phyloP scores from a whole-genome alignment of 2,797 vertebrate genomes.

The Epinephelus coioides region DNA sequence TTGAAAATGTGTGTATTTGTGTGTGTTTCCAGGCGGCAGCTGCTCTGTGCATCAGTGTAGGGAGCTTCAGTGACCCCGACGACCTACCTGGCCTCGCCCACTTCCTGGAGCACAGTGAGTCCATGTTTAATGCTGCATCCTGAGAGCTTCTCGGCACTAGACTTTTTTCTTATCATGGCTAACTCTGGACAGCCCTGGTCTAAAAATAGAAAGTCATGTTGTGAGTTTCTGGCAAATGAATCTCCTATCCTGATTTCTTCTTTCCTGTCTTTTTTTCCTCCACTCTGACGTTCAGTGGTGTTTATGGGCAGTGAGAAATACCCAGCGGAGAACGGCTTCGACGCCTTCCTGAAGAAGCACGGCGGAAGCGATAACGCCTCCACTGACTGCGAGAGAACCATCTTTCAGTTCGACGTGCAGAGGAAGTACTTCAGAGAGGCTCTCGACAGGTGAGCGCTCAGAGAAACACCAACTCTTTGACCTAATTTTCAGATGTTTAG shows the following conservation, averaged over 20 bases:
- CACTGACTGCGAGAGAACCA: constrained; percentile 96
- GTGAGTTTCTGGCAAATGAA: background rate
- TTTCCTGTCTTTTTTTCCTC: background rate
- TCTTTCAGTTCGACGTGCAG: constrained; percentile 97
- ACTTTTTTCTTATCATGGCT: too few species aligned
- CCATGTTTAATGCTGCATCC: background rate
- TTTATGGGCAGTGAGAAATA: constrained; percentile 99
- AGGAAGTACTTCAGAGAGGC: constrained; percentile 94
- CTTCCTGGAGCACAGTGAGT: constrained; percentile 98
- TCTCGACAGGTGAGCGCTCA: constrained; percentile 90
- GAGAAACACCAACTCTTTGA: background rate
- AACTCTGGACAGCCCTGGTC: too few species aligned
- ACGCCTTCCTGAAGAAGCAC: constrained; percentile 96
- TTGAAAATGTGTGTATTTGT: background rate
- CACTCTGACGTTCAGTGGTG: constrained; percentile 88
- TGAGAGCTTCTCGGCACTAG: background rate
- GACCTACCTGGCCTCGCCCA: constrained; percentile 97
- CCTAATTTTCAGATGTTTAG: background rate
- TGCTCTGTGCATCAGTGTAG: constrained; percentile 93
- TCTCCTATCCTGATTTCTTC: background rate
- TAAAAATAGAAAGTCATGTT: background rate
- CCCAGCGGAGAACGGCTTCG: constrained; percentile 95
- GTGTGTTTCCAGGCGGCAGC: constrained; percentile 90
- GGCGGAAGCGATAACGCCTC: constrained; percentile 96
- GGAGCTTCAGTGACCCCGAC: constrained; percentile 97